phyloP scores from a whole-genome alignment of 2,797 vertebrate species.

The Poecilia picta region DNA sequence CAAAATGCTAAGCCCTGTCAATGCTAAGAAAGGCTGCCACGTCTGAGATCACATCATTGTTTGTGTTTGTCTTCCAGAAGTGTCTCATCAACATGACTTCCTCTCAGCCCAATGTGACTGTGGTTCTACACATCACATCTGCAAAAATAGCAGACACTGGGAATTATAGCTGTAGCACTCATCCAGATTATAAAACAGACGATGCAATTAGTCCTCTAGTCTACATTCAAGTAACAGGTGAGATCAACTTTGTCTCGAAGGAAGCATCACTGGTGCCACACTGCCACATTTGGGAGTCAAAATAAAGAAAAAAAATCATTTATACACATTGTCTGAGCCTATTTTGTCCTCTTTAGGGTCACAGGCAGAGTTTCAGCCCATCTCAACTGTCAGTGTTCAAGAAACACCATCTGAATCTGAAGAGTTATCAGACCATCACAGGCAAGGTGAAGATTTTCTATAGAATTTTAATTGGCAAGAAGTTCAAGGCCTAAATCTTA shows the following conservation, averaged over 20 bases:
- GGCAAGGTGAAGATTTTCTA: background rate
- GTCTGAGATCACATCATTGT: background rate
- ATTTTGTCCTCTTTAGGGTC: background rate
- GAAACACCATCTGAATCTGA: background rate
- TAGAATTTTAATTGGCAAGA: background rate
- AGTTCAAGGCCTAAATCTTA: background rate
- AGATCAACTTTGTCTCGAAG: background rate
- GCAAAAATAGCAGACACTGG: constrained; percentile 26
- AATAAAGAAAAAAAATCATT: background rate
- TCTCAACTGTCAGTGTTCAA: background rate
- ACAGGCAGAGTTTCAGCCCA: background rate
- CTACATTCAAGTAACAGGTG: constrained; percentile 9
- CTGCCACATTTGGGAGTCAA: background rate
- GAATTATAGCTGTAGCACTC: constrained; percentile 33
- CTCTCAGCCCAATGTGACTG: background rate
- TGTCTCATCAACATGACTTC: constrained; percentile 32
- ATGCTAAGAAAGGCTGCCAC: background rate
- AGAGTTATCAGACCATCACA: background rate
- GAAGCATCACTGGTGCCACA: background rate
- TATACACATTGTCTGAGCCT: background rate
- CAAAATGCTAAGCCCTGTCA: background rate
- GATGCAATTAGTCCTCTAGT: constrained; percentile 11
- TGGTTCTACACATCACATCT: constrained; percentile 25
- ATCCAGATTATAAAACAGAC: background rate
- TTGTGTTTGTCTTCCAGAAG: constrained; percentile 16